A percentile compares a stretch with the other conserved stretches of the same genome.
phyloP scores from a whole-genome alignment of 2,797 vertebrate genomes.

The Propithecus perrieri region DNA sequence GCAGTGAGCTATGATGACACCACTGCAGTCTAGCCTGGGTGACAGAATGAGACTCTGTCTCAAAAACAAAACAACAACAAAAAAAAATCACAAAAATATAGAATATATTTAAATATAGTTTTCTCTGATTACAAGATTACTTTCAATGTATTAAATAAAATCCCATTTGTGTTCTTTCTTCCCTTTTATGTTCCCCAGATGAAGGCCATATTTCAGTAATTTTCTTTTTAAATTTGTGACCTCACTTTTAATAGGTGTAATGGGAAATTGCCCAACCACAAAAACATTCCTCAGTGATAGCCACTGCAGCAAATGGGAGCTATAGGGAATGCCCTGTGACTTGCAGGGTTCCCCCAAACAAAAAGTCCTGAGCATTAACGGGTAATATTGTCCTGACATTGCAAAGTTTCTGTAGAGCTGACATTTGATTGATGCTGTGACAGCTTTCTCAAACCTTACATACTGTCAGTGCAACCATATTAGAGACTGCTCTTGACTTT shows the following conservation, averaged over 20 bases:
- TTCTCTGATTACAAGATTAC: conserved; percentile 16
- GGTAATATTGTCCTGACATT: conserved; percentile 82
- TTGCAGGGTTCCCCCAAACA: conserved; percentile 77
- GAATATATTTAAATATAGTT: background rate
- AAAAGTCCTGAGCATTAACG: conserved; percentile 79
- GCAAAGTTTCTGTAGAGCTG: conserved; percentile 79
- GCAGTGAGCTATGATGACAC: too few species aligned
- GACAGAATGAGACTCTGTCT: too few species aligned
- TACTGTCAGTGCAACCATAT: conserved; percentile 80
- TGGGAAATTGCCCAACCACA: conserved; percentile 58
- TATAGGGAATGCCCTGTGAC: conserved; percentile 76
- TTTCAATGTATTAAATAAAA: conserved; percentile 1
- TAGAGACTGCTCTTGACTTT: conserved; percentile 81
- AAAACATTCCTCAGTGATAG: conserved; percentile 65
- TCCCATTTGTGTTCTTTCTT: background rate
- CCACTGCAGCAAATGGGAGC: conserved; percentile 43
- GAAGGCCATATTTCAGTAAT: background rate
- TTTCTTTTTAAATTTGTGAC: background rate
- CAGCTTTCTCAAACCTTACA: conserved; percentile 84
- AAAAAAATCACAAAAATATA: background rate
- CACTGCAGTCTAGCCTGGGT: too few species aligned
- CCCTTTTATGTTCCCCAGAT: background rate
- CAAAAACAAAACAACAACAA: background rate
- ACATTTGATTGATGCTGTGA: conserved; percentile 85
- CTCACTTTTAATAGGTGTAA: conserved; percentile 23